These are phyloP conservation scores for Medauroidea extradentata DNA, from an alignment of 1,140 invertebrate species.

Conservation along the genomic window DNA sequence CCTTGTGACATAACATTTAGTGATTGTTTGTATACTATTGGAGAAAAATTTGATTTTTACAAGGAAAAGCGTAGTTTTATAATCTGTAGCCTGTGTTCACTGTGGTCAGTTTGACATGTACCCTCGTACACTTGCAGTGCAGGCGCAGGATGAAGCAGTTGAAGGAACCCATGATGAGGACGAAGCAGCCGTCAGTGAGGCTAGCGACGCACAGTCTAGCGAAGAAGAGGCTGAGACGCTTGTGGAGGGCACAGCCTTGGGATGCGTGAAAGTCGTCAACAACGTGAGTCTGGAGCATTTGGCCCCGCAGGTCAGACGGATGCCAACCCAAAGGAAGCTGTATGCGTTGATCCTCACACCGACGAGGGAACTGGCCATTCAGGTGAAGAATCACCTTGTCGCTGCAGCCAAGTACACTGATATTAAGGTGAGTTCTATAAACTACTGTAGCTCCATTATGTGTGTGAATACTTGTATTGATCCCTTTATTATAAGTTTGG, in stretches of 20 bases:
- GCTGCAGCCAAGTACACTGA: slow-evolving; percentile 77
- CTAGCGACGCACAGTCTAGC: slow-evolving; percentile 1
- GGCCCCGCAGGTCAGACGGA: neutral
- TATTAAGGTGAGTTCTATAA: slow-evolving; percentile 48
- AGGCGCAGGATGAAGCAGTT: slow-evolving; percentile 31
- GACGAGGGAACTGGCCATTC: slow-evolving; percentile 91
- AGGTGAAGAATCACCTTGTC: slow-evolving; percentile 83
- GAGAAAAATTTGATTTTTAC: slow-evolving; percentile 21
- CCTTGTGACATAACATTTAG: too few species aligned
- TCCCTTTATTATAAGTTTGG: too few species aligned
- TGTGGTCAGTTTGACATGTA: too few species aligned
- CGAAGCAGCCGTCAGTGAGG: slow-evolving; percentile 15
- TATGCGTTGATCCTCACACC: slow-evolving; percentile 88
- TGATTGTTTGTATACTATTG: too few species aligned
- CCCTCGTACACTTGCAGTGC: neutral
- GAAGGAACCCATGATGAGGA: slow-evolving; percentile 33
- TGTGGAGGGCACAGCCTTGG: slow-evolving; percentile 41
- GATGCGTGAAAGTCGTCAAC: slow-evolving; percentile 59
- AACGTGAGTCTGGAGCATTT: slow-evolving; percentile 44
- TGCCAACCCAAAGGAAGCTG: slow-evolving; percentile 34
- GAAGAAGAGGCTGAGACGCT: slow-evolving; percentile 31
- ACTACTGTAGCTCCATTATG: neutral
- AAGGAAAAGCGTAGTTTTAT: slow-evolving; percentile 27
- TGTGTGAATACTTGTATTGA: too few species aligned
- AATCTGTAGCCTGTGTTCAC: too few species aligned